Evolutionary conservation across 2,113 vertebrate genomes (phyloP).

Genomic region (Martes martes): DNA sequence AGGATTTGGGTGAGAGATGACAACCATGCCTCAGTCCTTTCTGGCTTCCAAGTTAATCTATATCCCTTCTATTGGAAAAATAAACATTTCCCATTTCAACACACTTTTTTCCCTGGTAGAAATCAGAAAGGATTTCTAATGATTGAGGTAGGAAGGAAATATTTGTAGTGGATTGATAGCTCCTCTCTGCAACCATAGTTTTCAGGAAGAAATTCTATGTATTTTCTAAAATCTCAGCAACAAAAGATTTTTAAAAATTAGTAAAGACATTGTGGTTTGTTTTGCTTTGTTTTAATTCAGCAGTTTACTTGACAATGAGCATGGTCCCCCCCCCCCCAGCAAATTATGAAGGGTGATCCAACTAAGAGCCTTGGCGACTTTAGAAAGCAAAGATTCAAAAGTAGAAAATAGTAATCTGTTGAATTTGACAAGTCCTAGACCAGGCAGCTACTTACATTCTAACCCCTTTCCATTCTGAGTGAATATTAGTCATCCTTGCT

Average conservation of each 20-base stretch:
- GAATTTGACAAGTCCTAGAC: constrained; percentile 49
- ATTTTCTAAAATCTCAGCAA: not conserved
- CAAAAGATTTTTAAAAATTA: not conserved
- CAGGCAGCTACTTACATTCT: constrained; percentile 55
- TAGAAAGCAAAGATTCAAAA: constrained; percentile 42
- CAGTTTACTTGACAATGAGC: not conserved
- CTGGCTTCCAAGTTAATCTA: not conserved
- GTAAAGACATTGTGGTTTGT: not conserved
- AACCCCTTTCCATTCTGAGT: constrained; percentile 29
- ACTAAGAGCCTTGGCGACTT: not conserved
- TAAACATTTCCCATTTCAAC: constrained; percentile 51
- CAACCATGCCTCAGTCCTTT: not conserved
- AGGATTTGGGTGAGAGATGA: not conserved
- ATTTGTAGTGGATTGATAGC: not conserved
- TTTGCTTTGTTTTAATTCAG: constrained; percentile 8
- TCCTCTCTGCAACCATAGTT: not conserved
- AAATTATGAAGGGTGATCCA: not conserved
- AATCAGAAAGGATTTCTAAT: not conserved
- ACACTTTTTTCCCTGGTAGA: not conserved
- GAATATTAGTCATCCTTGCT: constrained; percentile 37
- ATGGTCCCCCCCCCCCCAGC: not conserved
- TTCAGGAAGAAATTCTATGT: not conserved
- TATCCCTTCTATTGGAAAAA: constrained; percentile 20
- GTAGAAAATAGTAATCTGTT: not conserved
- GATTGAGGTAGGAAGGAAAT: not conserved